Base-by-base conservation (phyloP, 2,888 invertebrate genomes). In the Aphidius colemani region DNA sequence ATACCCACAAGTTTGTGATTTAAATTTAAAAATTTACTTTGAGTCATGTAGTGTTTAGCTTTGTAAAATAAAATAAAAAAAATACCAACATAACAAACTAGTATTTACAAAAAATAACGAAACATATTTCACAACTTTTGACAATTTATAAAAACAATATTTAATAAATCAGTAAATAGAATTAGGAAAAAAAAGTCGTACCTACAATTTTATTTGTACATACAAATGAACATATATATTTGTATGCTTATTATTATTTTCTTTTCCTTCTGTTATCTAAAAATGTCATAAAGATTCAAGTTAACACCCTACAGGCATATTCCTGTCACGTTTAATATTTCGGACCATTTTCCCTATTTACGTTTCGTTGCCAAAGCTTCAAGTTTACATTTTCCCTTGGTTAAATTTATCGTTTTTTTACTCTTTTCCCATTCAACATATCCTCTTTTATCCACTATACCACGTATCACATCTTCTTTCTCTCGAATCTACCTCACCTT, bases 251-350 rank as follows among this genome's bases (percentile, higher is more conserved):
- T 40, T 49, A 13, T 49, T 18, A 18, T 30, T 46, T 57, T 57
- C 48, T 13, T 39, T 40, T 7, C 39, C n/a, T 9, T 43, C 41
- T n/a, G 8, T 30, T 30, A 30, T 30, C 30, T 30, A 48, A 45
- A 30, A 7, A 30, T 9, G 11, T 45, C 45, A 57, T 46, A 45
- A n/a, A 46, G n/a, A 55, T 8, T 18, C n/a, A 39, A 53, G n/a
- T 30, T 30, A 48, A 53, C 18, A 53, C 44, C 7, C 8, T 18
- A 11, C 44, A 39, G 50, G 60, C 7, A 57, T 51, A 65, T 65
- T 61, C 65, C 51, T 39, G 53, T 65, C 65, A 61, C 65, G 65
- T 61, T 61, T 65, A 61, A 65, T 61, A 65, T 65, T 65, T 65
- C 53, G 65, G 61, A 65, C 61, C 61, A 46, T 61, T 49, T 46